Base-by-base conservation (phyloP, 2,113 vertebrate species). In the Athene cunicularia region DNA sequence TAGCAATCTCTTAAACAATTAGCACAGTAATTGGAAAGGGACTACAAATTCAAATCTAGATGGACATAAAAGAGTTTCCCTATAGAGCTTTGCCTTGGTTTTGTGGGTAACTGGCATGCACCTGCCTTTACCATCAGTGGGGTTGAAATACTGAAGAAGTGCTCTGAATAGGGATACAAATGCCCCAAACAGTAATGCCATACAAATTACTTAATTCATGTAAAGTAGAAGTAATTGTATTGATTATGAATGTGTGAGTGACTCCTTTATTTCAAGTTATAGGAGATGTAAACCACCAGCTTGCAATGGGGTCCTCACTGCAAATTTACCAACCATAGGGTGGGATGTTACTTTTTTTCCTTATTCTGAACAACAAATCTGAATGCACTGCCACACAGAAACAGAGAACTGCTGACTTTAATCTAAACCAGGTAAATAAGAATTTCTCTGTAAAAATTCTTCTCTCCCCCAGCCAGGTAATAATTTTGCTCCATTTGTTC, bases 1-100 rank as follows among this genome's bases (percentile, higher is more conserved):
- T 97, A 95, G 92, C 95, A 97, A 97, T 95, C 95, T 96, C 92
- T 98, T 98, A 97, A 98, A 98, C 98, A 98, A 98, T 98, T 98
- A 98, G 86, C 63, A 79, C 80, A 96, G 93, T 98, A 97, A 98
- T 98, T 98, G 97, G 97, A 98, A 97, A 96, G 86, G 94, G 91
- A 90, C 92, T 95, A 96, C 96, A 97, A 97, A 98, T 97, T 97
- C 97, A 98, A 97, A 98, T 97, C 80, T 97, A 97, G 97, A 97
- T 81, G 79, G 88, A 97, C 91, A 97, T 97, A 97, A 97, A 98
- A 97, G 97, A 92, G 85, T 95, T 94, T 88, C 92, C 96, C 80
- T 70, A 94, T 88, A 98, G 88, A 95, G 97, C 89, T 94, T 93
- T 91, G 80, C 95, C 80, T 94, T 79, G 58, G 68, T 97, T 94